Conservation (phyloP, 2,113 vertebrate species). For the Salminus brasiliensis region DNA sequence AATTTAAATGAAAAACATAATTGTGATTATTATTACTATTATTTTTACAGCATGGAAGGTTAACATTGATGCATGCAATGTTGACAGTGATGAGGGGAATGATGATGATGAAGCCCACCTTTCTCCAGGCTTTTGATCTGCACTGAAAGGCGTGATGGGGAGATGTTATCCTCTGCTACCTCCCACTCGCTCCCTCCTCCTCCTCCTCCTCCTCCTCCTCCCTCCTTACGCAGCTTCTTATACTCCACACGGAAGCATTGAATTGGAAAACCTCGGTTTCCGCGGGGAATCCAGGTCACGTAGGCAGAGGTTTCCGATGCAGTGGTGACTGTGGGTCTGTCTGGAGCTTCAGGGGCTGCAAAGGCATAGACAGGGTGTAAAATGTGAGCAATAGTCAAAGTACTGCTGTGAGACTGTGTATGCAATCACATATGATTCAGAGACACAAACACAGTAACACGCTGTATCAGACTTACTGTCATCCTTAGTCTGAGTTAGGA, state of each 20-base stretch:
- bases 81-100: not conserved
- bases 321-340: constrained; percentile 95
- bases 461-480: constrained; percentile 68
- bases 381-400: not conserved
- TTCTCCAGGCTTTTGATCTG: constrained; percentile 93
- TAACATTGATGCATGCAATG: not conserved
- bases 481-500: constrained; percentile 70
- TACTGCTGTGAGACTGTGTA: not conserved
- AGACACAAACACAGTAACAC: constrained; percentile 15
- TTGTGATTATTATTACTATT: not conserved
- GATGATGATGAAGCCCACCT: constrained; percentile 73
- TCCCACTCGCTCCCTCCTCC: constrained; percentile 79
- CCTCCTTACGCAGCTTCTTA: constrained; percentile 89
- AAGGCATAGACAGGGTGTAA: not conserved
- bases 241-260: constrained; percentile 94
- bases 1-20: not conserved
- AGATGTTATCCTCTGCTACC: constrained; percentile 90
- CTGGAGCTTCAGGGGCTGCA: constrained; percentile 94
- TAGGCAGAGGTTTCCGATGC: constrained; percentile 94
- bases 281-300: constrained; percentile 96
- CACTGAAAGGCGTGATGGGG: constrained; percentile 93
- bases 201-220: constrained; percentile 77
- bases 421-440: constrained; percentile 27
- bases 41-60: not conserved
- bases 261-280: constrained; percentile 94